Evolutionary conservation across 2,113 vertebrate genomes (phyloP), one percentile per base, ranked within the genome.

Genomic region (Cebidichthys violaceus): DNA sequence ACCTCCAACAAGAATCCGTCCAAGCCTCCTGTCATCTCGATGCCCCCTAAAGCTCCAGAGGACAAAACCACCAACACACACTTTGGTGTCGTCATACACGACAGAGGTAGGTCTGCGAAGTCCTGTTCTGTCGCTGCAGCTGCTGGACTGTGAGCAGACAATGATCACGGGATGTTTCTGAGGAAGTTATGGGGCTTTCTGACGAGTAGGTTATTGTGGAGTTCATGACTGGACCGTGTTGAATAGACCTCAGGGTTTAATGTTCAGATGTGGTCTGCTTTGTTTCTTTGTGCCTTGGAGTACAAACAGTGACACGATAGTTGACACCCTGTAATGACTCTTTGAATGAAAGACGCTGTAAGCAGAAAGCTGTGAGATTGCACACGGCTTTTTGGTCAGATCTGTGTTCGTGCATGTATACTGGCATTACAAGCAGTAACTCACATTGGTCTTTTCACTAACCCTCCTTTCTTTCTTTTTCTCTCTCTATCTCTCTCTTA

Each of bases 51-150:
- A 79, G 92, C 92, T 0, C 39, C 90, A 0, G 77, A 96, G 57
- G 95, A 95, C 0, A 97, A 97, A 82, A 93, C 90, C 24, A 77
- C 93, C 6, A 96, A 95, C 86, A 95, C 93, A 3, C 96, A 95
- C 85, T 98, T 97, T 0, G 98, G 97, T 0, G 97, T 97, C 6
- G 81, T 98, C 33, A 96, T 97, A 18, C 96, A 97, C 27, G 97
- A 98, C 50, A 93, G 98, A 95, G 97, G 98, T 99, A 92, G 76
- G 92, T 31, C 69, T 77, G 66, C 47, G 29, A 3, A 54, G 20
- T 39, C 52, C 72, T 0, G 45, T 1, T 18, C 11, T 20, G 52
- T n/a, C 20, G 27, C 61, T 37, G 68, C 61, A 22, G 77, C 52
- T 9, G 74, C 65, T 55, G 81, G 14, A n/a, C 43, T 18, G 45